Evolutionary conservation across 2,797 vertebrate species (phyloP).

Genomic region (Lateolabrax maculatus): DNA sequence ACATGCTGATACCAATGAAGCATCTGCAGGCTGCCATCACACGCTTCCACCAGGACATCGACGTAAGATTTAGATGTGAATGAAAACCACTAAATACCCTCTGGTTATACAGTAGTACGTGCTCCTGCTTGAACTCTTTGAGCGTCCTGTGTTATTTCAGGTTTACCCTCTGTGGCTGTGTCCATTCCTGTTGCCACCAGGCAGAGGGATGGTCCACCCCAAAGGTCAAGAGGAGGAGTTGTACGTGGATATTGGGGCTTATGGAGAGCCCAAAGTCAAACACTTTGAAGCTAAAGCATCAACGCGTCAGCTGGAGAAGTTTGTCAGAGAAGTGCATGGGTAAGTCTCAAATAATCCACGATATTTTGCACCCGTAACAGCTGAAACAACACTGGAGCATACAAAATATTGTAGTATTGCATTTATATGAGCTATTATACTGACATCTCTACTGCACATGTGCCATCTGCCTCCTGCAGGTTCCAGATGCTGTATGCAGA

Average conservation of each 20-base stretch:
- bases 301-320: conserved; percentile 95
- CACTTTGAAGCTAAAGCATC: conserved; percentile 94
- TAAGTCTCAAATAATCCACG: conserved; percentile 73
- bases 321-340: conserved; percentile 95
- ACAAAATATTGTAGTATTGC: not conserved
- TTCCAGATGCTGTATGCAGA: conserved; percentile 99
- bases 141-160: conserved; percentile 72
- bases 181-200: conserved; percentile 92
- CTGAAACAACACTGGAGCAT: not conserved
- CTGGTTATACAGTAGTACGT: not conserved
- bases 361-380: not conserved
- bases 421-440: not conserved
- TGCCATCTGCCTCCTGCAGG: conserved; percentile 72
- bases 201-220: conserved; percentile 96
- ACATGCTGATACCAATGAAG: conserved; percentile 98
- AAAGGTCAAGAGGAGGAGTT: conserved; percentile 92
- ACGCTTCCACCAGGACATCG: conserved; percentile 91
- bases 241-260: conserved; percentile 97
- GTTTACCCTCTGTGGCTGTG: conserved; percentile 99
- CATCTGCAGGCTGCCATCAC: conserved; percentile 88
- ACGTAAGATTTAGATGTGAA: conserved; percentile 81
- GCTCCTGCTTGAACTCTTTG: not conserved
- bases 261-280: conserved; percentile 94
- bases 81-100: rapidly evolving
- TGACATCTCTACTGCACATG: not conserved